A percentile compares a stretch with the other conserved stretches of the same genome.
phyloP scores from a whole-genome alignment of 2,888 invertebrate species.

The Phytoseiulus persimilis region DNA sequence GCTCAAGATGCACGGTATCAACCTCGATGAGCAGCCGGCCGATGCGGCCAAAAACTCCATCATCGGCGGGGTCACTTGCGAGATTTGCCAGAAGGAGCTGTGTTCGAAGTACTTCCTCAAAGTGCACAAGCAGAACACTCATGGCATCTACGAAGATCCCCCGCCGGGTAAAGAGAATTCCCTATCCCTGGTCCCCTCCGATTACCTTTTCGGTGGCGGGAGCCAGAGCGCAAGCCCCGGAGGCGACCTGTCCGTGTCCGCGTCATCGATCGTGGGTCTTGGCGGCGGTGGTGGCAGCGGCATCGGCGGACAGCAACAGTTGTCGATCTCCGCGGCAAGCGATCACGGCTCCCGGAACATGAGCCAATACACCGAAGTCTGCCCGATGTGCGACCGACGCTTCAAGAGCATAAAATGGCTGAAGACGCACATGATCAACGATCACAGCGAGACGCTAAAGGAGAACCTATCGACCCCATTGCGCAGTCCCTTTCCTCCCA shows the following conservation, averaged over 20 bases:
- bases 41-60: slow-evolving; percentile 60
- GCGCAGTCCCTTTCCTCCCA: slow-evolving; percentile 39
- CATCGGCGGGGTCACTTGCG: slow-evolving; percentile 86
- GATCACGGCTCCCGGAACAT: slow-evolving; percentile 45
- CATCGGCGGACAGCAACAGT: neutral
- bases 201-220: slow-evolving; percentile 33
- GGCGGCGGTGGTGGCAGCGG: neutral
- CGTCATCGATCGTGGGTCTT: slow-evolving; percentile 46
- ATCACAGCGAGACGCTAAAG: slow-evolving; percentile 65
- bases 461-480: slow-evolving; percentile 56
- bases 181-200: slow-evolving; percentile 37
- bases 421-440: slow-evolving; percentile 73
- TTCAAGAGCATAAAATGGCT: slow-evolving; percentile 81
- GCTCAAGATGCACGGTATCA: slow-evolving; percentile 95
- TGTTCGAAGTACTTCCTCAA: slow-evolving; percentile 95
- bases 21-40: slow-evolving; percentile 63
- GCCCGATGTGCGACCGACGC: slow-evolving; percentile 73
- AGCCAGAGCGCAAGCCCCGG: slow-evolving; percentile 38
- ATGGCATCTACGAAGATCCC: slow-evolving; percentile 78
- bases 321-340: slow-evolving; percentile 38
- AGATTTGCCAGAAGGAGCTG: slow-evolving; percentile 94
- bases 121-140: slow-evolving; percentile 95
- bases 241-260: slow-evolving; percentile 45
- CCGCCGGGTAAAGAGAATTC: slow-evolving; percentile 41
- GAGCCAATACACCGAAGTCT: slow-evolving; percentile 57